A percentile compares a stretch with the other conserved stretches of the same genome.
phyloP scores from a whole-genome alignment of 2,113 vertebrate genomes.

The Chitala chitala region DNA sequence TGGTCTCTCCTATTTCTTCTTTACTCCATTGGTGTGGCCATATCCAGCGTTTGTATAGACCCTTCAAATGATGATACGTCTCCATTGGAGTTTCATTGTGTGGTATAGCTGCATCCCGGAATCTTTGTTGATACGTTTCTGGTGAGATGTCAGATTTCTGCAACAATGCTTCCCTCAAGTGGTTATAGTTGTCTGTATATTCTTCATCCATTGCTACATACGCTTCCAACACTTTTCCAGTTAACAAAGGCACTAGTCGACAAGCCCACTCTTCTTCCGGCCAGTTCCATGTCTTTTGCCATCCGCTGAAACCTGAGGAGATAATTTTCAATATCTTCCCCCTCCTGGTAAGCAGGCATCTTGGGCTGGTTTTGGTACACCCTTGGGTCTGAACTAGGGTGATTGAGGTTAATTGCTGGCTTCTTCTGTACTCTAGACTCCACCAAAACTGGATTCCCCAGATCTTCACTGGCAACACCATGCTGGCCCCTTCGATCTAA shows the following conservation, averaged over 20 bases:
- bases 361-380: not conserved
- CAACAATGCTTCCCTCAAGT: constrained; percentile 12
- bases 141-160: not conserved
- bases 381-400: too few relatives aligned
- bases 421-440: too few relatives aligned
- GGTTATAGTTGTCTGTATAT: not conserved
- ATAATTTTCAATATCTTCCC: constrained; percentile 20
- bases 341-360: not conserved
- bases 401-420: too few relatives aligned
- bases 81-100: constrained; percentile 5
- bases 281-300: constrained; percentile 7
- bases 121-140: constrained; percentile 12
- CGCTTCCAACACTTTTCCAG: constrained; percentile 20
- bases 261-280: constrained; percentile 10
- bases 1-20: not conserved
- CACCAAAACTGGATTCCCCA: too few relatives aligned
- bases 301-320: constrained; percentile 14
- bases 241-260: constrained; percentile 7
- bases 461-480: too few relatives aligned
- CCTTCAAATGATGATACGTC: constrained; percentile 8
- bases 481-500: too few relatives aligned
- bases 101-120: constrained; percentile 4
- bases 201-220: constrained; percentile 13
- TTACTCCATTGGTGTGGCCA: not conserved
- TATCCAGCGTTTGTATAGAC: not conserved